Base-by-base conservation (phyloP, 1,140 invertebrate genomes). In the Octopus sinensis region DNA sequence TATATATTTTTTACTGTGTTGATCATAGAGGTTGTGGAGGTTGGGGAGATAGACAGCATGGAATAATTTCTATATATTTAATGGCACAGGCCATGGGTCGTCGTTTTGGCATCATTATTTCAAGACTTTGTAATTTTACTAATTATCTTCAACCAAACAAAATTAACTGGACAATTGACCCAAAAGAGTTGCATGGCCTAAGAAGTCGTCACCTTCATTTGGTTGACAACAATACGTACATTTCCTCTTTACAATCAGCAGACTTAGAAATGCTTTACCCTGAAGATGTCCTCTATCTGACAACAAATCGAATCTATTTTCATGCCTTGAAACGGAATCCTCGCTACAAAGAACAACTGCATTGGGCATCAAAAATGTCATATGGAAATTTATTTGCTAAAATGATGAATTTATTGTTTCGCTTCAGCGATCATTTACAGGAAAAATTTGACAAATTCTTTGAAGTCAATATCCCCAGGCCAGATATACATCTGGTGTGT, bases 21-120 rank as follows among this genome's bases (percentile, higher is more conserved):
- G 81, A 82, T 53, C 2, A 51, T 4, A 71, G 30, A 7, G 71
- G 9, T 4, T 87, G 86, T 82, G 85, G 84, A 4, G 86, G 86
- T 2, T 85, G 83, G 84, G 85, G 84, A 12, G 85, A 87, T 79
- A 80, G 86, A 79, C 85, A 85, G 54, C 71, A 82, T 17, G 85
- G 84, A 7, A 82, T 86, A 23, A 80, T 85, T 4, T 82, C 84
- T 30, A 51, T 76, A 4, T 87, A 82, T 79, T 43, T 86, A 4
- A 75, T 85, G 43, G 80, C 86, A 5, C 54, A 81, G 7, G 62
- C 83, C 0, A 83, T 83, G 0, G 81, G 82, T 23, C 78, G 86
- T 23, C n/a, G 53, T 53, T 85, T 86, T 79, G 80, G 76, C 6
- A 80, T 87, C 13, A 77, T 82, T 13, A 86, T 86, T 82, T 81